Evolutionary conservation across 1,140 invertebrate genomes (phyloP), one percentile per base, ranked within the genome.

Genomic region (Calephelis virginiensis): DNA sequence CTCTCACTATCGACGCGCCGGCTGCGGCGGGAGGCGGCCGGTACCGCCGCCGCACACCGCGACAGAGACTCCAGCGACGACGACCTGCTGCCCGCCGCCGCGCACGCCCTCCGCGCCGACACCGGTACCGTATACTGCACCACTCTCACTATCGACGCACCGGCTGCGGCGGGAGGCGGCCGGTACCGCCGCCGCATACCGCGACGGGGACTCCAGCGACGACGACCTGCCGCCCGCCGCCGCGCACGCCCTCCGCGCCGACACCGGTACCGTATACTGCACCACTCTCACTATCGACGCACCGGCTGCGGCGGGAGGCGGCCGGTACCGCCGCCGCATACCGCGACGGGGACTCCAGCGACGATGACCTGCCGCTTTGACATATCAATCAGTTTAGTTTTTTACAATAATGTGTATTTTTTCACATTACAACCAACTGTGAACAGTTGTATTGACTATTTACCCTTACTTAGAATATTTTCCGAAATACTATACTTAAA

Each of bases 1-100:
- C 17, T 17, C 17, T 17, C 17, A 17, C 17, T 17, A 17, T 17
- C 0, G 17, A 10, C 8, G 12, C n/a, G 3, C 28, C 11, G 5
- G 72, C 65, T 86, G 61, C 68, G 77, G 53, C 67, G 86, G 6
- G 75, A 88, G 69, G 71, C 78, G 37, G 70, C 76, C 45, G 72
- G 71, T 7, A 67, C 77, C 12, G 68, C 73, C 43, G 82, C 91
- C n/a, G 92, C 93, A 46, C 98, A 99, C 83, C 94, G 97, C 66
- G 98, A 99, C 85, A 98, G 98, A 1, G 95, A 98, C 93, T 98
- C 97, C n/a, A 98, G 97, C 77, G 98, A 99, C 90, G 98, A 99
- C 85, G 98, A 99, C 92, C 95, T 98, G 79, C 96, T 96, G 1
- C 96, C 95, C 74, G 96, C 97, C 76, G 93, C 95, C 75, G 91